These are phyloP conservation scores for Parelbella ahira DNA, from an alignment of 2,888 invertebrate genomes.

Conservation along the genomic window DNA sequence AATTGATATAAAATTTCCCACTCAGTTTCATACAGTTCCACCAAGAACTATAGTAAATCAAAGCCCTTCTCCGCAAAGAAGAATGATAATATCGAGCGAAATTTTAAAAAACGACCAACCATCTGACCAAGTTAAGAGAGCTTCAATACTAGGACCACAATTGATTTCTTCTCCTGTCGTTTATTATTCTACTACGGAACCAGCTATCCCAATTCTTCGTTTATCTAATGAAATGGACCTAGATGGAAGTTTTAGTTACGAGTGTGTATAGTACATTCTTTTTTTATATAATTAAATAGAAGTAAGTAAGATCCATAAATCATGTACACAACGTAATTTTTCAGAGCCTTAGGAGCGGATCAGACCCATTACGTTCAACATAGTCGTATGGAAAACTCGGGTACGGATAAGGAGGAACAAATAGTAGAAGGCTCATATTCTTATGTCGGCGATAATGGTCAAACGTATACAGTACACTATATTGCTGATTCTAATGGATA, in stretches of 20 bases:
- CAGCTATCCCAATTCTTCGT: constrained; percentile 73
- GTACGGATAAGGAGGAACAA: constrained; percentile 80
- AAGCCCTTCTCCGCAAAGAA: constrained; percentile 45
- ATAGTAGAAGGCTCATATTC: constrained; percentile 83
- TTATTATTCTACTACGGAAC: constrained; percentile 68
- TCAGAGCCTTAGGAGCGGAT: constrained; percentile 72
- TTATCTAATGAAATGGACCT: constrained; percentile 79
- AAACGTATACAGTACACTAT: constrained; percentile 83
- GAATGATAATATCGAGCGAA: constrained; percentile 57
- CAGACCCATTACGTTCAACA: constrained; percentile 78
- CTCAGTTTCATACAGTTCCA: constrained; percentile 37
- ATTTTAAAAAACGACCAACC: constrained; percentile 46
- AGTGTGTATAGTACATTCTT: constrained; percentile 64
- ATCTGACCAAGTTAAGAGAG: constrained; percentile 53
- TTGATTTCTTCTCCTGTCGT: constrained; percentile 54
- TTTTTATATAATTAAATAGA: too few species aligned
- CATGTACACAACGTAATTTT: too few species aligned
- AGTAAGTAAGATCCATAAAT: too few species aligned
- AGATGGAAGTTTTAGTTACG: constrained; percentile 78
- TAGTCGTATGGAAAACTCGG: constrained; percentile 79
- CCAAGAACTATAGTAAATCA: constrained; percentile 37
- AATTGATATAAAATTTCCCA: constrained; percentile 52
- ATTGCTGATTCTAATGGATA: constrained; percentile 89
- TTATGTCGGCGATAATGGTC: constrained; percentile 82
- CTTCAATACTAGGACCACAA: constrained; percentile 46